Base-by-base conservation (phyloP, 2,797 vertebrate genomes). In the Schizopygopsis pylzovi region DNA sequence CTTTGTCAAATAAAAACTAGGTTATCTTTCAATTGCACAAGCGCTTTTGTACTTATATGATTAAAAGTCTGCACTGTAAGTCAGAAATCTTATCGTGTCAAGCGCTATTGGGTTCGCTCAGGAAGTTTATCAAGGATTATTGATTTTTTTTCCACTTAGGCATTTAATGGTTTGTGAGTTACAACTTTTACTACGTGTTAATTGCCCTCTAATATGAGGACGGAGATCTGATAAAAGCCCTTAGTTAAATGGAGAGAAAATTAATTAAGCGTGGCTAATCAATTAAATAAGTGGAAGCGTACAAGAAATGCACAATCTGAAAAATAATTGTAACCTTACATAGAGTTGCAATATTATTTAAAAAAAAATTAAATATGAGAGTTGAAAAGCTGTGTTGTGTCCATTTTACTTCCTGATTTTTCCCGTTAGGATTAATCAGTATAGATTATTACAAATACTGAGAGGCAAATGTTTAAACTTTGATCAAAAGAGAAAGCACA, bases 201-300 rank as follows among this genome's bases (percentile, higher is more conserved):
- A 83, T 83, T 85, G 85, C 76, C 78, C 71, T 85, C 70, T 90
- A 86, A 86, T 84, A 80, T 79, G 61, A 41, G 78, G 43, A 87
- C 47, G 22, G 65, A 82, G 56, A 82, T 82, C 85, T 86, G 83
- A 86, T 86, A 89, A 88, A 81, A 89, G 82, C 86, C 87, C 84
- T 88, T 85, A 89, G 82, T 88, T 88, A 88, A 83, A 88, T 70
- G 82, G 83, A 87, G 87, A 88, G 79, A 78, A 81, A 85, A 83
- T 85, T 73, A 88, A 79, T 89, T 76, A 71, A 81, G 67, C 41
- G 16, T 61, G 49, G 16, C 43, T 83, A 85, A 90, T 87, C 84
- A 85, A 79, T 88, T 54, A 75, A 70, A 79, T 43, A 79, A 78
- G 47, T 75, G 56, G 68, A 88, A 75, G 49, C 59, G 25, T 45